Conservation (phyloP, 2,113 vertebrate species). For the Peromyscus maniculatus region DNA sequence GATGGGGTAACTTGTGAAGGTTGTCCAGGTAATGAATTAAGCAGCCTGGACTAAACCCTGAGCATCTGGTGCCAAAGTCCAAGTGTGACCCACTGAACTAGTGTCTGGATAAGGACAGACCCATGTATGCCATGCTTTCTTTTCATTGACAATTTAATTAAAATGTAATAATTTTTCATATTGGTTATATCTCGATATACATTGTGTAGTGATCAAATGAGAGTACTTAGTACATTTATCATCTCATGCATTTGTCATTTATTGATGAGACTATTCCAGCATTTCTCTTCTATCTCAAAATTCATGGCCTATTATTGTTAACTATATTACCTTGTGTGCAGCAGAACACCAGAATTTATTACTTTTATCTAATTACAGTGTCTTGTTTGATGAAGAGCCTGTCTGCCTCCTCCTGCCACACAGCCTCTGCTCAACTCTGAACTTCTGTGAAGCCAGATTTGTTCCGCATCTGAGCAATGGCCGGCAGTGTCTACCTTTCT, state of each 20-base stretch:
- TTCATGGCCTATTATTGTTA: background rate
- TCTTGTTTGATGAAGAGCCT: too few relatives aligned
- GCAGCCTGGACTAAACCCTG: too few relatives aligned
- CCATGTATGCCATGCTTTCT: background rate
- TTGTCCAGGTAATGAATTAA: background rate
- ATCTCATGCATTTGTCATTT: background rate
- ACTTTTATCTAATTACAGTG: background rate
- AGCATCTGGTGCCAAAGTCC: background rate
- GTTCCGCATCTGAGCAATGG: background rate
- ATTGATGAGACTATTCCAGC: background rate
- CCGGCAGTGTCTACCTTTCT: background rate
- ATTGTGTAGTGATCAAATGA: too few relatives aligned
- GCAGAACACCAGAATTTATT: background rate
- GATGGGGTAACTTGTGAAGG: background rate
- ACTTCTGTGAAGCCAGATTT: background rate
- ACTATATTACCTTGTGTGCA: background rate
- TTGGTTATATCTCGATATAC: background rate
- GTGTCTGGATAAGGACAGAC: background rate
- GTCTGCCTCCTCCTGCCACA: fast-evolving
- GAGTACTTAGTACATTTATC: too few relatives aligned
- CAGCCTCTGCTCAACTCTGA: background rate
- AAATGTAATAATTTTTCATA: too few relatives aligned
- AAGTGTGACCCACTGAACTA: background rate
- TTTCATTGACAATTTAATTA: background rate
- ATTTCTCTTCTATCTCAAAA: background rate